phyloP scores from a whole-genome alignment of 2,797 vertebrate genomes.

The Scleropages formosus region DNA sequence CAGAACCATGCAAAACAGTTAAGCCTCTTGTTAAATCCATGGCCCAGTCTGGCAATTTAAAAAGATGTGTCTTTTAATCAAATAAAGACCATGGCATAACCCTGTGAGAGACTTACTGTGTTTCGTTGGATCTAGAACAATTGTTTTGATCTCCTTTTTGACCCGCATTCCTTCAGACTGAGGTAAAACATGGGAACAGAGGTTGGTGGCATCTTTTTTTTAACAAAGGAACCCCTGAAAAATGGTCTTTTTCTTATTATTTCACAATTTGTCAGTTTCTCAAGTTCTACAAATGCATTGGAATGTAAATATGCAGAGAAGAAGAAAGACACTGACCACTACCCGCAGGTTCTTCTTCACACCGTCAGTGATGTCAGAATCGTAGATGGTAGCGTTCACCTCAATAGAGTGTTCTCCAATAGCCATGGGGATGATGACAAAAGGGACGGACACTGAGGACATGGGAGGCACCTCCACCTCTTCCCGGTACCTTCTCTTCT shows the following conservation, averaged over 20 bases:
- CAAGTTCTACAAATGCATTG: no score
- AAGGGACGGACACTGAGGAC: constrained; percentile 67
- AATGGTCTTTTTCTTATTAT: no score
- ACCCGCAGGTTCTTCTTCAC: constrained; percentile 74
- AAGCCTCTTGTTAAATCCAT: not conserved
- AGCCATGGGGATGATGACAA: constrained; percentile 75
- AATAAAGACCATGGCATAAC: no score
- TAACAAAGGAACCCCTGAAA: no score
- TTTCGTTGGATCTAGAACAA: constrained; percentile 62
- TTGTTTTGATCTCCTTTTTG: constrained; percentile 50
- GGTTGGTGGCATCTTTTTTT: not conserved
- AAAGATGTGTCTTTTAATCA: not conserved
- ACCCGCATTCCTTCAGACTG: constrained; percentile 74
- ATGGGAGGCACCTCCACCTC: constrained; percentile 43
- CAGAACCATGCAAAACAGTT: not conserved
- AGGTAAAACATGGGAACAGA: constrained; percentile 25
- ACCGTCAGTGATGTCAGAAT: constrained; percentile 58
- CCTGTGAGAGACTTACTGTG: constrained; percentile 26
- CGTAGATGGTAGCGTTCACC: constrained; percentile 73
- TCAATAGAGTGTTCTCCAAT: constrained; percentile 63
- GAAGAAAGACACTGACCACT: constrained; percentile 70
- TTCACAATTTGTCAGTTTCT: no score
- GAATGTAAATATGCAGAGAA: not conserved
- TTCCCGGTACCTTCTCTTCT: constrained; percentile 58
- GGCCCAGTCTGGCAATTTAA: not conserved